Conservation (phyloP, 1,140 invertebrate species). For the Drosophila oshimai region DNA sequence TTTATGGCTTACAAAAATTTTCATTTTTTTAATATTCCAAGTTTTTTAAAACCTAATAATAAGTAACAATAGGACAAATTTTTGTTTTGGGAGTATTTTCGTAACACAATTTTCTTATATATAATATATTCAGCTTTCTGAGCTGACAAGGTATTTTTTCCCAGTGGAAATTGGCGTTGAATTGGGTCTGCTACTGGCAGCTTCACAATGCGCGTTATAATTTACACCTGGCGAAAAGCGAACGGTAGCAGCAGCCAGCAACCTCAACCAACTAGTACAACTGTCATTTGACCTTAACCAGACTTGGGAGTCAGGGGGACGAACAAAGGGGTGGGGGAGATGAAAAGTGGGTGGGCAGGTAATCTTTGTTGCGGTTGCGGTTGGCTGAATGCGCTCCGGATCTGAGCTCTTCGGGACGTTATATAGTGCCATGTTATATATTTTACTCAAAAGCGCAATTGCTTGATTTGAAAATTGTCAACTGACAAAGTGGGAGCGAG, state of each 20-base stretch:
- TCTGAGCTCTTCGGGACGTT: slow-evolving; percentile 7
- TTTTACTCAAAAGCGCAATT: slow-evolving; percentile 68
- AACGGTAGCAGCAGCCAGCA: slow-evolving; percentile 18
- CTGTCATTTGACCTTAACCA: slow-evolving; percentile 74
- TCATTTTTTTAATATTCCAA: too few relatives aligned
- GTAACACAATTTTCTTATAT: background rate
- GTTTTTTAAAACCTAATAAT: too few relatives aligned
- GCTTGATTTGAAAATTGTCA: slow-evolving; percentile 76
- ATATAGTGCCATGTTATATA: slow-evolving; percentile 67
- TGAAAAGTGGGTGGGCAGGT: background rate
- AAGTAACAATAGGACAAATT: too few relatives aligned
- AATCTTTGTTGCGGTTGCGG: slow-evolving; percentile 27
- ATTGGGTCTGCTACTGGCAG: slow-evolving; percentile 51
- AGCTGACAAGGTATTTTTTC: background rate
- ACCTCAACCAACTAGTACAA: slow-evolving; percentile 62
- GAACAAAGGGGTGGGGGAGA: too few relatives aligned
- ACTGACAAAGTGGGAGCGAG: slow-evolving; percentile 45
- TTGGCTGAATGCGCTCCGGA: slow-evolving; percentile 17
- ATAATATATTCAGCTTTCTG: background rate
- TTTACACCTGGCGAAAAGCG: slow-evolving; percentile 65
- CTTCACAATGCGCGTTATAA: slow-evolving; percentile 75
- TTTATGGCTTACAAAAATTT: too few relatives aligned
- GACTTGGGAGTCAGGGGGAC: background rate
- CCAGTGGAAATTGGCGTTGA: slow-evolving; percentile 4
- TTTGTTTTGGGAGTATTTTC: too few relatives aligned